Evolutionary conservation across 2,888 invertebrate species (phyloP), one percentile per base, ranked within the genome.

Genomic region (Drosophila pullipes): DNA sequence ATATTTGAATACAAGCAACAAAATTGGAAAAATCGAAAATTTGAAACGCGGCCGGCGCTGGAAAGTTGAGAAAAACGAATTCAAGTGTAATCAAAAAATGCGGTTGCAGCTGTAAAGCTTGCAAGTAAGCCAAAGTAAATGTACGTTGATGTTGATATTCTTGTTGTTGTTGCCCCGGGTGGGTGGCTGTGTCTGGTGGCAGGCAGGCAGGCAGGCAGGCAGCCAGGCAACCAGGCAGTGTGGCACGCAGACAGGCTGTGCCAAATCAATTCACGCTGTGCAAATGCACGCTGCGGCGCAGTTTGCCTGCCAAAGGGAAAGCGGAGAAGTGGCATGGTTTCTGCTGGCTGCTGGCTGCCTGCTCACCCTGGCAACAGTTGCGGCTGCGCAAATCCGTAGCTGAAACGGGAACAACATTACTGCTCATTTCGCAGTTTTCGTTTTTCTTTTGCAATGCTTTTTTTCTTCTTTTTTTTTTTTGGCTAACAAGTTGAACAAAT

Each of bases 231-330:
- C 55, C 13, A 35, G 28, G 10, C 25, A 13, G 35, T 55, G 41
- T 61, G 41, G 30, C 31, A 35, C 44, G 18, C 30, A 16, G 60
- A 62, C 72, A 59, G 76, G 57, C 86, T 80, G 82, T 78, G 82
- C 74, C 88, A 77, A 78, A 87, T 87, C 87, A 84, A 57, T 85
- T 87, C 84, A 79, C 85, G 87, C 89, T 82, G 82, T 83, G 83
- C 81, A 79, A 81, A 59, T 69, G 74, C 78, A 59, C 58, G 41
- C 70, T 54, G 61, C 63, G 53, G 30, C 74, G 68, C 65, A 70
- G 58, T 69, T 69, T 37, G 53, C 18, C 35, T 18, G 18, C 33
- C 18, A 30, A 28, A 11, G 11, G 50, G 37, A 37, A 59, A 39
- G 9, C 16, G 33, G 4, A n/a, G 31, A 9, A 31, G 31, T 5